Conservation (phyloP, 2,888 invertebrate species). For the Hemithea aestivaria region DNA sequence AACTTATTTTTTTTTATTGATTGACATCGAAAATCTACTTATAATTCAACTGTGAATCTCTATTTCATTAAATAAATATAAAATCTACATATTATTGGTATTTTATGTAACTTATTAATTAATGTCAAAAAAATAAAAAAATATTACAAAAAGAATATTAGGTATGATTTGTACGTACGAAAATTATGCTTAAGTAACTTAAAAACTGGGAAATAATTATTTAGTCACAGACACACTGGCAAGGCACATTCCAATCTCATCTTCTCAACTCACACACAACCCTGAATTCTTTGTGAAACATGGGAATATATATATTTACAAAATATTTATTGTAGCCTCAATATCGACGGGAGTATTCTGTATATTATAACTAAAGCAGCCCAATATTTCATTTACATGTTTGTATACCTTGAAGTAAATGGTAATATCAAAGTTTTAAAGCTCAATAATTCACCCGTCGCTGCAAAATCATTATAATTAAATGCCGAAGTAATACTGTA, state of each 20-base stretch:
- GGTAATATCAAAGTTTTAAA: slow-evolving; percentile 25
- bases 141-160: slow-evolving; percentile 12
- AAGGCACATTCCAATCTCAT: slow-evolving; percentile 36
- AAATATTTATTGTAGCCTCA: slow-evolving; percentile 31
- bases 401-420: slow-evolving; percentile 4
- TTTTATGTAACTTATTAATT: not conserved
- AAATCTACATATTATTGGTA: slow-evolving; percentile 8
- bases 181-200: slow-evolving; percentile 33
- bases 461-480: slow-evolving; percentile 32
- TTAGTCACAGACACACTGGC: slow-evolving; percentile 50
- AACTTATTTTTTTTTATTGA: no score
- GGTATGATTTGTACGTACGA: slow-evolving; percentile 25
- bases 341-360: slow-evolving; percentile 13
- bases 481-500: slow-evolving; percentile 70
- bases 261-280: slow-evolving; percentile 24
- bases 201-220: slow-evolving; percentile 25
- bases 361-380: slow-evolving; percentile 14
- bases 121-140: slow-evolving; percentile 14
- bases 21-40: no score
- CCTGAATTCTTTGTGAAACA: slow-evolving; percentile 21
- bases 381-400: not conserved
- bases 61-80: slow-evolving; percentile 5
- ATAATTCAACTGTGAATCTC: not conserved
- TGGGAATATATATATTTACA: slow-evolving; percentile 22
- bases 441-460: slow-evolving; percentile 18